Evolutionary conservation across 2,888 invertebrate genomes (phyloP).

Genomic region (Amitus sp.): DNA sequence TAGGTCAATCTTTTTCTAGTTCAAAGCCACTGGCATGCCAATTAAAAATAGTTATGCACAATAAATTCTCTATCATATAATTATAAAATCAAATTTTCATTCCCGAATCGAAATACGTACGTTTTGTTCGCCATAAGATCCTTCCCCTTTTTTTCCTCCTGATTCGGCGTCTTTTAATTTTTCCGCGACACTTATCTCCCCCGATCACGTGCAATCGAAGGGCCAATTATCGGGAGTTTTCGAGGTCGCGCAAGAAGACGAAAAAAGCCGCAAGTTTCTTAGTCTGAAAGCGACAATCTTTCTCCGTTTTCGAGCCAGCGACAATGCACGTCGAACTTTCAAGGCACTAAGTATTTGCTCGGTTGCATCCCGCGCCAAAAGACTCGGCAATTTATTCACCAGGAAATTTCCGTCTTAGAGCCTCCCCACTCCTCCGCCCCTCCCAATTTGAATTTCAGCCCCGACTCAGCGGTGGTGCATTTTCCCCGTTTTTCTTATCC

Average conservation of each 20-base stretch:
- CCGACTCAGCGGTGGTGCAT: too few species aligned
- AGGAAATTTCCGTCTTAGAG: too few species aligned
- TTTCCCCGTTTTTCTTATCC: too few species aligned
- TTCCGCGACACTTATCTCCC: slow-evolving; percentile 12
- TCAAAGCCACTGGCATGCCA: too few species aligned
- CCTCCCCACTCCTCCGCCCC: slow-evolving; percentile 16
- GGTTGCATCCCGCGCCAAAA: slow-evolving; percentile 45
- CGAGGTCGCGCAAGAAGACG: slow-evolving; percentile 31
- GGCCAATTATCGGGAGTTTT: too few species aligned
- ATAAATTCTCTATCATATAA: too few species aligned
- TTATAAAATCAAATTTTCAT: too few species aligned
- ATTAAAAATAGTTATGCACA: too few species aligned
- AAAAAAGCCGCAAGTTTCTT: slow-evolving; percentile 39
- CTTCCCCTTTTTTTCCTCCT: slow-evolving; percentile 15
- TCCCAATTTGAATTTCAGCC: slow-evolving; percentile 53
- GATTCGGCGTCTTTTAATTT: slow-evolving; percentile 3
- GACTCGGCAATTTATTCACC: slow-evolving; percentile 58
- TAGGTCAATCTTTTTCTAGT: too few species aligned
- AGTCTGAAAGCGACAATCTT: slow-evolving; percentile 54
- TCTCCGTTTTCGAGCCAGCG: slow-evolving; percentile 57
- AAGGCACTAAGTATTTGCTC: slow-evolving; percentile 51
- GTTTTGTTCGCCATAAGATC: slow-evolving; percentile 26
- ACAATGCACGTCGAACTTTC: slow-evolving; percentile 54
- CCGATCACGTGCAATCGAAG: slow-evolving; percentile 41
- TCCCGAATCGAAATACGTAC: slow-evolving; percentile 16